A percentile compares a stretch with the other conserved stretches of the same genome.
phyloP scores from a whole-genome alignment of 2,797 vertebrate genomes.

The Atherinosoma microstoma region DNA sequence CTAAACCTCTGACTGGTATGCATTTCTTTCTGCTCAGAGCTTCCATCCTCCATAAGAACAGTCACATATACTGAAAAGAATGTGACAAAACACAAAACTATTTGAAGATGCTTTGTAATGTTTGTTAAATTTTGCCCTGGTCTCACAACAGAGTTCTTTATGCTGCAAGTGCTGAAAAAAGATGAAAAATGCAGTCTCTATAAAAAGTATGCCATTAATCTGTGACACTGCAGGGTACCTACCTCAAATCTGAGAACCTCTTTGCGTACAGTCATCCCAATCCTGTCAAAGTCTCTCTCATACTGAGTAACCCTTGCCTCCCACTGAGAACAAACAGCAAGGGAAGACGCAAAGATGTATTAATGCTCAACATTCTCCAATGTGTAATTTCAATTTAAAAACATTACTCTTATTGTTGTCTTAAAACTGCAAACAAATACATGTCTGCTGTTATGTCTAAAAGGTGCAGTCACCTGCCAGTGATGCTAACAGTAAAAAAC shows the following conservation, averaged over 20 bases:
- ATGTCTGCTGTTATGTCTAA: neutral
- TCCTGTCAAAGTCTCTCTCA: constrained; percentile 94
- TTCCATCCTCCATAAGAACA: neutral
- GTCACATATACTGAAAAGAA: neutral
- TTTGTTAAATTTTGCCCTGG: neutral
- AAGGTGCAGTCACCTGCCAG: neutral
- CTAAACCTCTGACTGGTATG: no score
- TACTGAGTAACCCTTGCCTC: constrained; percentile 92
- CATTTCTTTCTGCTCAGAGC: neutral
- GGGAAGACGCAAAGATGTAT: neutral
- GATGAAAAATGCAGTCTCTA: neutral
- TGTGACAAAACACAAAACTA: neutral
- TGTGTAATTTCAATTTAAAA: neutral
- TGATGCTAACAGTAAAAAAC: neutral
- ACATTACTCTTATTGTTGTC: neutral
- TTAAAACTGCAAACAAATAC: neutral
- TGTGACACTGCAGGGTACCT: neutral
- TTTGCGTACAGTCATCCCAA: constrained; percentile 90
- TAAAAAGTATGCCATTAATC: neutral
- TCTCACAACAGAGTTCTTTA: neutral
- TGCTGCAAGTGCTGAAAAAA: neutral
- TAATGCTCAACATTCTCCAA: neutral
- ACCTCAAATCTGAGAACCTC: constrained; percentile 97
- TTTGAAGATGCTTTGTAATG: neutral
- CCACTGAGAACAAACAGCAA: constrained; percentile 83